Evolutionary conservation across 2,888 invertebrate species (phyloP), one percentile per base, ranked within the genome.

Genomic region (Emmelina monodactyla): DNA sequence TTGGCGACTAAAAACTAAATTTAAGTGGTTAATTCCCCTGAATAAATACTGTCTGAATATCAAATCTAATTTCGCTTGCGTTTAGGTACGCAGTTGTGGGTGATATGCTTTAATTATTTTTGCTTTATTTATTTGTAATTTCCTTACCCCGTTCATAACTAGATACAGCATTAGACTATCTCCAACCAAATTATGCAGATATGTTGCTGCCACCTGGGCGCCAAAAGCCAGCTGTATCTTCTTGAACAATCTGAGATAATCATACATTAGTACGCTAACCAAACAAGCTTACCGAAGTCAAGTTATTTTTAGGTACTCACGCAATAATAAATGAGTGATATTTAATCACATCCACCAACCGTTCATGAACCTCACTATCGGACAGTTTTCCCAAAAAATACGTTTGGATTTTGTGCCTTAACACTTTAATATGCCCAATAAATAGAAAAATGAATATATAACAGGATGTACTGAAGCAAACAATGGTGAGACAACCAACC

Each of bases 81-180:
- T n/a, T n/a, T n/a, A n/a, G n/a, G n/a, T n/a, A n/a, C n/a, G n/a
- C n/a, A n/a, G n/a, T n/a, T n/a, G n/a, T n/a, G n/a, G n/a, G n/a
- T n/a, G n/a, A n/a, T n/a, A n/a, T n/a, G n/a, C n/a, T n/a, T n/a
- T n/a, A n/a, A n/a, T n/a, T n/a, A n/a, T n/a, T n/a, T n/a, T n/a
- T n/a, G n/a, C n/a, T n/a, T n/a, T n/a, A n/a, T n/a, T n/a, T n/a
- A n/a, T n/a, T n/a, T n/a, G n/a, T n/a, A n/a, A n/a, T n/a, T n/a
- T n/a, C n/a, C 34, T 49, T 41, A 62, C 61, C 34, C 55, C 53
- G 35, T 46, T 44, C 51, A 57, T 55, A 12, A 61, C 34, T 37
- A 57, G 53, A 38, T 58, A 62, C 2, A 63, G 38, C 2, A 60
- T 37, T 9, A 63, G 36, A 19, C 60, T 56, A 14, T 62, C 62